Percentiles rank a stretch among this genome's conserved stretches.
These are phyloP conservation scores for Chionomys nivalis DNA, from an alignment of 2,113 vertebrate genomes.

Conservation along the genomic window DNA sequence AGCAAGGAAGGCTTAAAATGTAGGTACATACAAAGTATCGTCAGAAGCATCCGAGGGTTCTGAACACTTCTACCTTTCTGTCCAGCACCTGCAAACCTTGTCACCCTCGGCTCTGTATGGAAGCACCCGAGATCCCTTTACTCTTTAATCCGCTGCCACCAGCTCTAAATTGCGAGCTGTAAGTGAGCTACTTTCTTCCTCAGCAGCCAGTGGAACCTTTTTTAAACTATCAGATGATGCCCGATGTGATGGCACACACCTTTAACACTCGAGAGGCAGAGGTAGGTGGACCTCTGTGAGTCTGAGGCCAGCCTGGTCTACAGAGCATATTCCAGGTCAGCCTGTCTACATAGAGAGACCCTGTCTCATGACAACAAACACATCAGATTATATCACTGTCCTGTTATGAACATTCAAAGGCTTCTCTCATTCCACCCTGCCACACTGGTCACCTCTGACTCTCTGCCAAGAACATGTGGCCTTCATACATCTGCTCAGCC, in stretches of 20 bases:
- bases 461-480: background rate
- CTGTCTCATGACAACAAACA: background rate
- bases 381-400: background rate
- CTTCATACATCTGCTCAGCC: background rate
- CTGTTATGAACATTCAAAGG: background rate
- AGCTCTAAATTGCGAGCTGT: background rate
- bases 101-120: background rate
- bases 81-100: background rate
- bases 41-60: background rate
- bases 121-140: background rate
- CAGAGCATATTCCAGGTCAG: background rate
- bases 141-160: background rate
- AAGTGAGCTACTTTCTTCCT: background rate
- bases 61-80: background rate
- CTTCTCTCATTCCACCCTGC: background rate
- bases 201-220: background rate
- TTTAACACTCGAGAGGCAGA: background rate
- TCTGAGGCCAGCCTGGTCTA: too few species aligned
- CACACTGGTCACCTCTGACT: background rate
- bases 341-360: background rate
- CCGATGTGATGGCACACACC: background rate
- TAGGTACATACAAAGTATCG: rapidly evolving
- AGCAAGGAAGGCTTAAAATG: background rate
- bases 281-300: background rate
- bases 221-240: background rate